Evolutionary conservation across 2,888 invertebrate species (phyloP), one percentile per base, ranked within the genome.

Genomic region (Microctonus hyperodae): DNA sequence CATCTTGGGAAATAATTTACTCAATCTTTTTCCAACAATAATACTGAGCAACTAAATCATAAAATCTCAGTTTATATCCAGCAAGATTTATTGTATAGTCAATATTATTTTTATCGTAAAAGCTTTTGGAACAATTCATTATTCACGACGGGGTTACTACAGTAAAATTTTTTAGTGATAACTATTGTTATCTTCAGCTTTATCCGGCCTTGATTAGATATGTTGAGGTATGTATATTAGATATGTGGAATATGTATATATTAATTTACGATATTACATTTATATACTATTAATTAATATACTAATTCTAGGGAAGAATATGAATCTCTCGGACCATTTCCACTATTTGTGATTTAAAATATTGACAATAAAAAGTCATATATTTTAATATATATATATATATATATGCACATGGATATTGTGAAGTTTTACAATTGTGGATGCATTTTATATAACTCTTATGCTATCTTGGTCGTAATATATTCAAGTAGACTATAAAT

Each of bases 211-310:
- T n/a, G n/a, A n/a, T n/a, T n/a, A n/a, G n/a, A n/a, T n/a, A n/a
- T n/a, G n/a, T n/a, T n/a, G n/a, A n/a, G n/a, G n/a, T n/a, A n/a
- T n/a, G n/a, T n/a, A n/a, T n/a, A n/a, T n/a, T n/a, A n/a, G n/a
- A n/a, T n/a, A n/a, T n/a, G n/a, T 63, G 55, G 55, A 63, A 55
- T 63, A 63, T 55, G 63, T 63, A 55, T 40, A 51, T 51, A 50
- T 48, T 51, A n/a, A 22, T 51, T 3, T 23, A 51, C 25, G 23
- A 51, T 51, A 23, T 51, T n/a, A 23, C 51, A 51, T 25, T 2
- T 13, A 51, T 23, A 25, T 44, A 20, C 16, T 16, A 44, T 44
- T n/a, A 1, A 44, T 16, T 44, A 1, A 44, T 16, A n/a, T 20
- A 20, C 44, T 44, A n/a, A 16, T 44, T 44, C 1, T 44, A 44